Base-by-base conservation (phyloP, 2,888 invertebrate species). In the Lagria hirta region DNA sequence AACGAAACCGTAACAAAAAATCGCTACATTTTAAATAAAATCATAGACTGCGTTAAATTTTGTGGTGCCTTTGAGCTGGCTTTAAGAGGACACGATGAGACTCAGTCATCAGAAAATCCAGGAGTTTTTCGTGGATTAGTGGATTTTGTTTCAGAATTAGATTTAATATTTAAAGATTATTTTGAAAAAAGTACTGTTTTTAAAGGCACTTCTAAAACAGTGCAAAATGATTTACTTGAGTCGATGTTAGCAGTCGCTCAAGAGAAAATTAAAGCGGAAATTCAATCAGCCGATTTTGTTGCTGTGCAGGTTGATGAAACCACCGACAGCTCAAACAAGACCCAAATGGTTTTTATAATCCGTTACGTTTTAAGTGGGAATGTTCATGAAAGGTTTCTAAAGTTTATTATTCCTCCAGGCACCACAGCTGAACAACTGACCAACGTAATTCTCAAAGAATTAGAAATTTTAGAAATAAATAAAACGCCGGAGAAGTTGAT, bases 291-390 rank as follows among this genome's bases (percentile, higher is more conserved):
- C 5, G 8, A 42, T n/a, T 51, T 36, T 41, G 12, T 55, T 18
- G 54, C 61, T 13, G 44, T 66, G 6, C 54, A 61, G 46, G 52
- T 49, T 12, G 64, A 66, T 42, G 67, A 64, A 43, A 60, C 56
- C 13, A 60, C 59, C 2, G 64, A 68, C 48, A 45, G 56, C 29
- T 51, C 52, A 1, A 26, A 29, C 15, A 32, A 42, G 23, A 36
- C 35, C 26, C 61, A 63, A 48, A 43, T 59, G 48, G 55, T 59
- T 10, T 26, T 61, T 24, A 51, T 65, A 32, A 38, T 60, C 8
- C 40, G 63, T 15, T 65, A 65, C 48, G 48, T 49, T 34, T 5
- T 43, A 22, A 37, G 49, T 29, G 50, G 49, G 16, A 53, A 50
- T 2, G 30, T 35, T 6, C 34, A 43, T 15, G 48, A 58, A 49